A percentile compares a stretch with the other conserved stretches of the same genome.
Conservation (phyloP, 2,888 invertebrate species). For the Callinectes sapidus region DNA sequence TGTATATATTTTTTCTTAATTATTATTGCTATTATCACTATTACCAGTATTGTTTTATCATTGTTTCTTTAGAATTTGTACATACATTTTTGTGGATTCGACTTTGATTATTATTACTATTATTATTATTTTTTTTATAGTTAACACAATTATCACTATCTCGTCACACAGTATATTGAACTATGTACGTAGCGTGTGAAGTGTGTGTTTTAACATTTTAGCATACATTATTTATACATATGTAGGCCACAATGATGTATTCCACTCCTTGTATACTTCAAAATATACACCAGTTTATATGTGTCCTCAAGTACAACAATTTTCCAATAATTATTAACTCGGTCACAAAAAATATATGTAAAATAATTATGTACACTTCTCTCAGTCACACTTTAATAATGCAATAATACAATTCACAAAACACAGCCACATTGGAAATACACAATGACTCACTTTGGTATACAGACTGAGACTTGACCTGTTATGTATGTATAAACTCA, state of each 20-base stretch:
- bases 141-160: neutral
- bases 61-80: neutral
- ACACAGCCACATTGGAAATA: neutral
- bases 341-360: neutral
- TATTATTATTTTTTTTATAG: neutral
- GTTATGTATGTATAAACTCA: no score
- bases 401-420: neutral
- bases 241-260: neutral
- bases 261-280: neutral
- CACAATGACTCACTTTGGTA: no score
- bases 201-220: neutral
- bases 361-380: neutral
- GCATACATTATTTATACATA: neutral
- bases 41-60: neutral
- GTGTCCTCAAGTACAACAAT: neutral
- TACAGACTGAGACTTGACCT: no score
- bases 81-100: neutral
- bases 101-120: neutral
- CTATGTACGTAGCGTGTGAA: neutral
- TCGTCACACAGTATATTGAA: neutral
- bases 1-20: neutral
- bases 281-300: neutral
- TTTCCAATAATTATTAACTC: neutral
- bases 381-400: no score
- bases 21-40: neutral